These are phyloP conservation scores for Chrysolina haemoptera DNA, from an alignment of 2,888 invertebrate species.

Conservation along the genomic window DNA sequence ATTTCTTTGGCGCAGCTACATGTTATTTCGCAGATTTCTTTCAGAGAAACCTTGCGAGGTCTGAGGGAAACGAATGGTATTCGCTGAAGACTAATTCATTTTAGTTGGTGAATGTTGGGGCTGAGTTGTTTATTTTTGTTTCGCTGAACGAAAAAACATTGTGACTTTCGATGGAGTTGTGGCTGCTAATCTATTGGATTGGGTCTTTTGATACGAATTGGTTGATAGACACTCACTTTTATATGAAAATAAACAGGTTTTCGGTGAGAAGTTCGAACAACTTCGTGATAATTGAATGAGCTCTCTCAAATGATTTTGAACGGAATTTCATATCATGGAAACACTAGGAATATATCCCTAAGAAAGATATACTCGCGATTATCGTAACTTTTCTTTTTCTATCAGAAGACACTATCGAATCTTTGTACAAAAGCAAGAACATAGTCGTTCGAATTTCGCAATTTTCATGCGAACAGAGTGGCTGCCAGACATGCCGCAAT, in stretches of 20 bases:
- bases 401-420: too few relatives aligned
- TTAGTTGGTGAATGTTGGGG: neutral
- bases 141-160: neutral
- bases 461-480: too few relatives aligned
- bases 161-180: neutral
- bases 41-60: neutral
- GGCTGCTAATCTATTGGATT: neutral
- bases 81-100: constrained; percentile 9
- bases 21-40: constrained; percentile 14
- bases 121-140: constrained; percentile 1
- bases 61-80: neutral
- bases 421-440: too few relatives aligned
- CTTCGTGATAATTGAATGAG: neutral
- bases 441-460: too few relatives aligned
- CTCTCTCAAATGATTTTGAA: neutral
- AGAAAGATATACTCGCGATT: too few relatives aligned
- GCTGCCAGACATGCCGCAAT: too few relatives aligned
- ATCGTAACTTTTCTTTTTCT: too few relatives aligned
- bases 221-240: too few relatives aligned
- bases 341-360: too few relatives aligned
- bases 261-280: neutral
- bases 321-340: neutral
- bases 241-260: too few relatives aligned
- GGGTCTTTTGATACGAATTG: neutral
- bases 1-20: constrained; percentile 29